Base-by-base conservation (phyloP, 1,140 invertebrate genomes). In the Samia ricini region DNA sequence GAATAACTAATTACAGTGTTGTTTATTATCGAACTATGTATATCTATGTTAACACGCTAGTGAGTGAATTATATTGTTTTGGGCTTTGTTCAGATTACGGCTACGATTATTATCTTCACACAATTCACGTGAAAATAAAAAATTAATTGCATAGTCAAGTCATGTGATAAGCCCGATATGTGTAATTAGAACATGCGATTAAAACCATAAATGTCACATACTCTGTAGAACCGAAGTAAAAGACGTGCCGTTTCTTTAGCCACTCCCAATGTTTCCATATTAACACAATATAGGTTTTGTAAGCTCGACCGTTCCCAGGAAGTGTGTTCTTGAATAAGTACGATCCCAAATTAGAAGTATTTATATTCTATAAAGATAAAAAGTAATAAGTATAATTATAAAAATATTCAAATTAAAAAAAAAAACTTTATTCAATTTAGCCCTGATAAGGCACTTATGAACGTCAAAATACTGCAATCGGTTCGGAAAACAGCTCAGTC, bases 181-280 rank as follows among this genome's bases (percentile, higher is more conserved):
- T 42, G 15, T 42, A 42, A 42, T 15, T 42, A 12, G 33, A 42
- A 42, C 33, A 29, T 5, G 10, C 6, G 33, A 42, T 42, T 42
- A 42, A 42, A 42, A 42, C 7, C 33, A 42, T 42, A 52, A 52
- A 52, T 0, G n/a, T 18, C 58, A 77, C 79, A 56, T 64, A 85
- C 81, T 61, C 29, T 22, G 69, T 60, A 12, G 60, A 63, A 19
- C 74, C 60, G 63, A 66, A 84, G 21, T 66, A 68, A 55, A 66
- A 58, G 36, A 83, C 50, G 23, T 87, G 83, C 26, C 81, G 72
- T 21, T 69, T 62, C 57, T 74, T 66, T 5, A 87, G 57, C 77
- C 79, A 81, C 2, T 76, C 23, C 77, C 77, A 84, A 50, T 83
- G 71, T 64, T 76, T 85, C 85, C 85, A 88, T 61, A 88, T 76